Evolutionary conservation across 2,888 invertebrate species (phyloP), one percentile per base, ranked within the genome.

Genomic region (Caradrina clavipalpis): DNA sequence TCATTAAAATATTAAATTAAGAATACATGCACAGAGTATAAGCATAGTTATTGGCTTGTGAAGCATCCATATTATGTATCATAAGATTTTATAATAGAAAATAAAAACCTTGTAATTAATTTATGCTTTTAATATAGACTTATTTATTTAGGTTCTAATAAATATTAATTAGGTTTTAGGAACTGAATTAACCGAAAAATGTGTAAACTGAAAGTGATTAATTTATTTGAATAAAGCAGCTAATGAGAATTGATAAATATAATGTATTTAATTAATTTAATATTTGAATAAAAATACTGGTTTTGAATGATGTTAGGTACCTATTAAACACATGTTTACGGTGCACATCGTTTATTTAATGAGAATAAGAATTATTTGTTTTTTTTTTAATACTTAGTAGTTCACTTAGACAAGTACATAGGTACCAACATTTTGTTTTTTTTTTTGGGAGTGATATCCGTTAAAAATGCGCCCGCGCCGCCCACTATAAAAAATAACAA

Each of bases 1-100:
- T 85, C 79, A 85, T 76, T 83, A 80, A 54, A 76, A 76, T 76
- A 76, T 69, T 77, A 72, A 69, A 79, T 62, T 71, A 78, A 65
- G 70, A 67, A 39, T 73, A 66, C 69, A 69, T 74, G 82, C 80
- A 82, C 79, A 82, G 63, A 80, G 65, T 70, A 63, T 70, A 76
- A 66, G 64, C 69, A 58, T 76, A 81, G 72, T 59, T 67, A 68
- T 56, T 56, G 65, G 83, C 83, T 84, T 83, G 58, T 67, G 70
- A 82, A 82, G 81, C 83, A 71, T 79, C 64, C 65, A 69, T 74
- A 70, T 76, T 74, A 70, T 76, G 51, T 70, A 70, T 60, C 54
- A 51, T 73, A 69, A 74, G 80, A 68, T 67, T 59, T 69, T 64
- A 67, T 69, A 80, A 62, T 73, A 78, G 66, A 73, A 65, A 68